Base-by-base conservation (phyloP, 2,797 vertebrate species). In the Pantherophis vulpinus region DNA sequence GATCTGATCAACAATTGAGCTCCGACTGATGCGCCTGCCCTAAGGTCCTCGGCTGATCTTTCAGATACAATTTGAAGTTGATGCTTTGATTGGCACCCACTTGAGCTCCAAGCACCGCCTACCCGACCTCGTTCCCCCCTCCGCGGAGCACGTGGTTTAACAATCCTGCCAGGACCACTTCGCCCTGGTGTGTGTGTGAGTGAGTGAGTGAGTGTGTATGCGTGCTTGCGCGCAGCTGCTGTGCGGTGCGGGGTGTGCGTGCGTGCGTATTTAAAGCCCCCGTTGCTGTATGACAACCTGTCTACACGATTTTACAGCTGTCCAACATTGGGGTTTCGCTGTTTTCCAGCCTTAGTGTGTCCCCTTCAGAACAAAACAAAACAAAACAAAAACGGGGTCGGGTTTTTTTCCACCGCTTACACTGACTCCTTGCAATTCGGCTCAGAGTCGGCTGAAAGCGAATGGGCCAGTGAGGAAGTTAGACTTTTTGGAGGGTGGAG, bases 61-160 rank as follows among this genome's bases (percentile, higher is more conserved):
- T 98, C 98, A 98, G 98, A 99, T 99, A 98, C 99, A 98, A 99
- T 99, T 99, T 99, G 98, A 99, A 99, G 98, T 99, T 99, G 99
- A 99, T 98, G 98, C 98, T 98, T 99, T 99, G 99, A 99, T 99
- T 99, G 99, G 99, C 99, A 99, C 98, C 98, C 98, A 98, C 98
- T 98, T 97, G 98, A 98, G 98, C 98, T 18, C 93, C 93, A 98
- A 97, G 99, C 98, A 95, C 99, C 99, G 98, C 99, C 99, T 96
- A 95, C 51, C 93, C 37, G 66, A 18, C 92, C 91, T 95, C 88
- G 86, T 54, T 7, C 89, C 93, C 90, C 98, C 97, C 97, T 97
- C 89, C 96, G 94, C 47, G 98, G 98, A 98, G 98, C 98, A 98
- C 98, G 98, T 98, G 98, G 98, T 98, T 98, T 97, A 18, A 96